Evolutionary conservation across 2,888 invertebrate species (phyloP).

Genomic region (Catocala fraxini): DNA sequence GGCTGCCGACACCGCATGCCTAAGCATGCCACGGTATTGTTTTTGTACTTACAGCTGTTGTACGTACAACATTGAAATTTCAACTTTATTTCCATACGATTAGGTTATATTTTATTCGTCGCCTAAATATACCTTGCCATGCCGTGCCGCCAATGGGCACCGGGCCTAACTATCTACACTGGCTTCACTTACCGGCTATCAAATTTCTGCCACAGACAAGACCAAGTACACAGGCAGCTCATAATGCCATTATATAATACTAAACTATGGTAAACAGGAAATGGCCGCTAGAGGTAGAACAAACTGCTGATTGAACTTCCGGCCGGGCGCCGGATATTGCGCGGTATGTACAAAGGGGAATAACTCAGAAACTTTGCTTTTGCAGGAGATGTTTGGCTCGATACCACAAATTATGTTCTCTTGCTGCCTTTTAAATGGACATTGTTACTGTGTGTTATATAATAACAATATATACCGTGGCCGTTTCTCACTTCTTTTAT

Average conservation of each 20-base stretch:
- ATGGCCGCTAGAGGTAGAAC: conserved; percentile 40
- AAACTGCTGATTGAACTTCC: conserved; percentile 52
- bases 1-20: no score
- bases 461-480: no score
- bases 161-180: no score
- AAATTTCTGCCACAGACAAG: background rate
- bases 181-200: background rate
- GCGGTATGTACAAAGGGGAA: conserved; percentile 27
- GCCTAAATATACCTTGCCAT: no score
- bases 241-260: conserved; percentile 29
- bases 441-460: no score
- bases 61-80: no score
- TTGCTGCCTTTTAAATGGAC: background rate
- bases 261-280: conserved; percentile 49
- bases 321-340: conserved; percentile 46
- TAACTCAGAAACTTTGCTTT: conserved; percentile 39
- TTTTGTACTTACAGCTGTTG: no score
- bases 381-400: conserved; percentile 23
- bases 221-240: background rate
- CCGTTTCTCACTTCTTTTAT: no score
- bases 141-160: no score
- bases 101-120: no score
- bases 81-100: no score
- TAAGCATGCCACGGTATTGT: no score
- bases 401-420: background rate